Percentiles rank a stretch among this genome's conserved stretches.
Conservation (phyloP, 2,113 vertebrate genomes). For the Mustelus asterias region DNA sequence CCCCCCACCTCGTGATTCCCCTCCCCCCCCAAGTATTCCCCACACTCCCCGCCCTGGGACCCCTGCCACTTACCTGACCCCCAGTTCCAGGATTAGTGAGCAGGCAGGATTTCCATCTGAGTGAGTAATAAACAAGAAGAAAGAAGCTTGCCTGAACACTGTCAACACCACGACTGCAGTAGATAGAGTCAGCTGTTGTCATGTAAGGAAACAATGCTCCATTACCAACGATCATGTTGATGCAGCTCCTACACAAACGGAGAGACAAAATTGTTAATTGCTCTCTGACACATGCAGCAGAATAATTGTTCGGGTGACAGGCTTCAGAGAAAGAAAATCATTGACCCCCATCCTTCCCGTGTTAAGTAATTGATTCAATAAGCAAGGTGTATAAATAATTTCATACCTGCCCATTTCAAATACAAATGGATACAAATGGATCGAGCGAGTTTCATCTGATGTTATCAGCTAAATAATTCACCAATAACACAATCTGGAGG, state of each 20-base stretch:
- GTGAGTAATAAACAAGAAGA: neutral
- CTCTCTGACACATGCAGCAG: neutral
- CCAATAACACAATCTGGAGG: neutral
- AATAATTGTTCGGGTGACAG: neutral
- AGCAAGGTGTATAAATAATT: neutral
- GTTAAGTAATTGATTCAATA: neutral
- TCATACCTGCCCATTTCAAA: neutral
- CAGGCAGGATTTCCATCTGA: too few species aligned
- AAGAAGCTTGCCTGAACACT: neutral
- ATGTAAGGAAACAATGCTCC: neutral
- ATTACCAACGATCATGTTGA: neutral
- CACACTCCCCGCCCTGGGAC: too few species aligned
- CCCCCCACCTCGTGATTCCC: too few species aligned
- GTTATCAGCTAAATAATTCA: neutral
- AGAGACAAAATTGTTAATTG: neutral
- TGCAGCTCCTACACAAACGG: neutral
- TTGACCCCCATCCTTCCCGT: neutral
- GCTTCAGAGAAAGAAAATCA: neutral
- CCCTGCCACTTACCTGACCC: too few species aligned
- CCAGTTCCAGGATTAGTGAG: too few species aligned
- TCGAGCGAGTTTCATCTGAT: neutral
- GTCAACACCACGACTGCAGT: neutral
- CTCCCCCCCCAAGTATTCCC: too few species aligned
- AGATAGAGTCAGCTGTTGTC: neutral
- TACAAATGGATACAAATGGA: neutral